A percentile compares a stretch with the other conserved stretches of the same genome.
phyloP scores from a whole-genome alignment of 2,113 vertebrate genomes.

The Embiotoca jacksoni region DNA sequence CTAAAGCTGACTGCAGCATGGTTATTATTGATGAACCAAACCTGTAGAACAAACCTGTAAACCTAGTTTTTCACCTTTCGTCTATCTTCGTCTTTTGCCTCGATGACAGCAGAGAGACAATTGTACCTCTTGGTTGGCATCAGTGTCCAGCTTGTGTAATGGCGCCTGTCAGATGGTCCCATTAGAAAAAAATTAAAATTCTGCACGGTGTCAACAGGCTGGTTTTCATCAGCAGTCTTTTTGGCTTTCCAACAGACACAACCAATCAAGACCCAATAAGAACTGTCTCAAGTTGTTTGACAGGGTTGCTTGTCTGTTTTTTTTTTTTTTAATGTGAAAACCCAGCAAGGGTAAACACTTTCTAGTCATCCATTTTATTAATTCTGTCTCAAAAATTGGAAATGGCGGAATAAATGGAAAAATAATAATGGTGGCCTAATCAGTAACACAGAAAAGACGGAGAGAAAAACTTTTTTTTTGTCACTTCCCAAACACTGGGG shows the following conservation, averaged over 20 bases:
- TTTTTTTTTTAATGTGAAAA: conserved; percentile 13
- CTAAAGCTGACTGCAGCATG: background rate
- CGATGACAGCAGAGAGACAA: conserved; percentile 18
- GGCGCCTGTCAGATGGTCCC: conserved; percentile 37
- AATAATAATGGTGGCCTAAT: conserved; percentile 7
- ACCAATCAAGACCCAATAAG: conserved; percentile 37
- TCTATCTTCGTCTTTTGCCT: background rate
- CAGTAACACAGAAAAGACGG: conserved; percentile 16
- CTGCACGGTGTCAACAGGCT: conserved; percentile 39
- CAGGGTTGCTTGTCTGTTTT: background rate
- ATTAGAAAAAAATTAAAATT: conserved; percentile 36
- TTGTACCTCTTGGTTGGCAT: conserved; percentile 10
- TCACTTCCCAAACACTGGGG: conserved; percentile 26
- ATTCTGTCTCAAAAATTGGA: conserved; percentile 15
- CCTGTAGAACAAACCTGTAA: background rate
- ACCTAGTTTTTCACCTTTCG: background rate
- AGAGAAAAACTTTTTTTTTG: conserved; percentile 17
- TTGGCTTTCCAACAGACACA: conserved; percentile 7
- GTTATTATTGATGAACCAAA: background rate
- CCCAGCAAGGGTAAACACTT: conserved; percentile 3
- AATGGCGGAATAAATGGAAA: conserved; percentile 24
- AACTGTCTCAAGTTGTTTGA: conserved; percentile 18
- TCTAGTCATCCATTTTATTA: conserved; percentile 23
- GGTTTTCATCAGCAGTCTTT: conserved; percentile 19
- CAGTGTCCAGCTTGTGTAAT: conserved; percentile 42